These are phyloP conservation scores for Axea sp. DNA, from an alignment of 2,888 invertebrate genomes.

Conservation along the genomic window DNA sequence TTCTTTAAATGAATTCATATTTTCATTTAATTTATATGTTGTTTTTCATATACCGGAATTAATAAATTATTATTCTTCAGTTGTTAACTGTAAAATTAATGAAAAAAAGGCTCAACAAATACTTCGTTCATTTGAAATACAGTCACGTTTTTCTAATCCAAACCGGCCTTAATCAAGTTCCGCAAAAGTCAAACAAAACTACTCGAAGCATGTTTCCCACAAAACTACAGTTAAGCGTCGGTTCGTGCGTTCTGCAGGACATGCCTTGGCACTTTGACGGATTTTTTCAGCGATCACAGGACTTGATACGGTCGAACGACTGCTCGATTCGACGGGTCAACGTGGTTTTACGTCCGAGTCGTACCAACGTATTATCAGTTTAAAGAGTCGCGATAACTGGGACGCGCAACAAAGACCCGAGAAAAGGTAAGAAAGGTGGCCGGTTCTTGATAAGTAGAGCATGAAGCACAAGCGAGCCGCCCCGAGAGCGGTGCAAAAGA, in stretches of 20 bases:
- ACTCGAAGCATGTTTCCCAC: conserved; percentile 49
- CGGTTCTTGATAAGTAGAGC: conserved; percentile 76
- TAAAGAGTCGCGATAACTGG: conserved; percentile 60
- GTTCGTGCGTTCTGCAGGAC: conserved; percentile 54
- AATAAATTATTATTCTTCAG: too few relatives aligned
- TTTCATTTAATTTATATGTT: too few relatives aligned
- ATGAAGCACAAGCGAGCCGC: conserved; percentile 71
- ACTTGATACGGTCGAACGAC: conserved; percentile 48
- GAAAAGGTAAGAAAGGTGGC: conserved; percentile 67
- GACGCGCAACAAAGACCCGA: conserved; percentile 59
- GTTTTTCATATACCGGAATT: too few relatives aligned
- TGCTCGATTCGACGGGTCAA: conserved; percentile 53
- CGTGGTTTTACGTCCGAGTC: conserved; percentile 40
- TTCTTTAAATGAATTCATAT: too few relatives aligned
- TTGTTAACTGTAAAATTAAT: too few relatives aligned
- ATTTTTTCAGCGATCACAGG: conserved; percentile 46
- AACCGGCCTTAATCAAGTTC: conserved; percentile 42
- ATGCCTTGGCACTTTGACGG: conserved; percentile 58
- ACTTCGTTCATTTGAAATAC: neutral
- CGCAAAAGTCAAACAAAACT: conserved; percentile 54
- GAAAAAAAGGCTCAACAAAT: too few relatives aligned
- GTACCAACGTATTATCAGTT: conserved; percentile 50
- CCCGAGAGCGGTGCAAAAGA: conserved; percentile 40
- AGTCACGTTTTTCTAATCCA: conserved; percentile 46
- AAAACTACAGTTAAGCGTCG: conserved; percentile 57